These are phyloP conservation scores for Leucosticte australis DNA, from an alignment of 2,113 vertebrate species.

Conservation along the genomic window DNA sequence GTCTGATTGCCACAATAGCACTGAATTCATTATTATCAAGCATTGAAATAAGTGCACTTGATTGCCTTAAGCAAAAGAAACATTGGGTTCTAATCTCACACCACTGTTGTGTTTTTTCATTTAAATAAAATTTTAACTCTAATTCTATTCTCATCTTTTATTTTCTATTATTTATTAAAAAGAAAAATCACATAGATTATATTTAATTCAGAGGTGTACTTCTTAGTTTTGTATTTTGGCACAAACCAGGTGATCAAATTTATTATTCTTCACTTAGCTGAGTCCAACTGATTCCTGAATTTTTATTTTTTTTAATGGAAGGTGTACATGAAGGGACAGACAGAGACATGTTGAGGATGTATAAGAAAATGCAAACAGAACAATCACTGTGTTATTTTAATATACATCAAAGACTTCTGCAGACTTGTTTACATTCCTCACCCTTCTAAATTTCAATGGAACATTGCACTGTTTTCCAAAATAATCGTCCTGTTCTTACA, in stretches of 20 bases:
- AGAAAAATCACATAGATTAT: neutral
- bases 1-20: neutral
- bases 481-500: neutral
- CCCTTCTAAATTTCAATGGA: constrained; percentile 18
- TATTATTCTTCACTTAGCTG: constrained; percentile 40
- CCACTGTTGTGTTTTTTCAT: neutral
- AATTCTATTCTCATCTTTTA: constrained; percentile 15
- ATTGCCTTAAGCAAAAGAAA: constrained; percentile 62
- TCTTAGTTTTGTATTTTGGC: constrained; percentile 39
- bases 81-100: constrained; percentile 41
- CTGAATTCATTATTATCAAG: neutral
- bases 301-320: neutral
- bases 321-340: constrained; percentile 32
- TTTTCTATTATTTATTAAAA: constrained; percentile 54
- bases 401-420: neutral
- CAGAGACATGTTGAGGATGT: constrained; percentile 38
- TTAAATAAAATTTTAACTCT: neutral
- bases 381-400: constrained; percentile 53
- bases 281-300: constrained; percentile 17
- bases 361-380: constrained; percentile 47
- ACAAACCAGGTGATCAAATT: constrained; percentile 26
- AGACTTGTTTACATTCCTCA: constrained; percentile 48
- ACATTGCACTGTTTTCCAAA: neutral
- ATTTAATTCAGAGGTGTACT: constrained; percentile 45
- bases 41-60: constrained; percentile 50